Base-by-base conservation (phyloP, 2,113 vertebrate genomes). In the Nicator chloris region DNA sequence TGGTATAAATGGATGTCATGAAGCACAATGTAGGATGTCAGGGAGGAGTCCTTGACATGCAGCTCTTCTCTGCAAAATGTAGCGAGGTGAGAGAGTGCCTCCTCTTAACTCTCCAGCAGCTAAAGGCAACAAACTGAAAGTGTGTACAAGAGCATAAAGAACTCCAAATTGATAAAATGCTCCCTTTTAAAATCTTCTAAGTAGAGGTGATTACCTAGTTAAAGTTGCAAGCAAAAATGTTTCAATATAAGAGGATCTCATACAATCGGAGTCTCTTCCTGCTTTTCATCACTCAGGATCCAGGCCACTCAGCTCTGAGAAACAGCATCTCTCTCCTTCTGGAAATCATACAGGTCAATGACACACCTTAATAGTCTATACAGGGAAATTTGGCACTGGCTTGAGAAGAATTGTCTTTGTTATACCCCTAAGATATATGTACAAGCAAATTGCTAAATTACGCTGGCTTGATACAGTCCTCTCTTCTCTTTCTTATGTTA, bases 1-100 rank as follows among this genome's bases (percentile, higher is more conserved):
- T 78, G 57, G 66, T 44, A 47, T 85, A 93, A 97, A 80, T 66
- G 70, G 72, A 69, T 91, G 86, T 87, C 84, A 82, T 59, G 73
- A 82, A 73, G 86, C 40, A 54, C 95, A 54, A 26, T 23, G 57
- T 76, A 35, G 30, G 59, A 57, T 94, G 92, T 72, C 86, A 92
- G 31, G 18, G 49, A 82, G 44, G 56, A 93, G 59, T 78, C 54
- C 28, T 61, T 68, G 80, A 68, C 64, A 10, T 28, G 19, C 76
- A 75, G 23, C 28, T 81, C 42, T 81, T 64, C 68, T 56, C 82
- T 88, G 79, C 68, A 78, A 83, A 86, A 30, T 23, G 28, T 35
- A 28, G n/a, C 1, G 0, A 49, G 64, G 64, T 82, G 45, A 71
- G 66, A 91, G 21, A 93, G 31, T 5, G 1, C n/a, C 13, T 78